Conservation (phyloP, 2,113 vertebrate genomes). For the Nothobranchius furzeri region DNA sequence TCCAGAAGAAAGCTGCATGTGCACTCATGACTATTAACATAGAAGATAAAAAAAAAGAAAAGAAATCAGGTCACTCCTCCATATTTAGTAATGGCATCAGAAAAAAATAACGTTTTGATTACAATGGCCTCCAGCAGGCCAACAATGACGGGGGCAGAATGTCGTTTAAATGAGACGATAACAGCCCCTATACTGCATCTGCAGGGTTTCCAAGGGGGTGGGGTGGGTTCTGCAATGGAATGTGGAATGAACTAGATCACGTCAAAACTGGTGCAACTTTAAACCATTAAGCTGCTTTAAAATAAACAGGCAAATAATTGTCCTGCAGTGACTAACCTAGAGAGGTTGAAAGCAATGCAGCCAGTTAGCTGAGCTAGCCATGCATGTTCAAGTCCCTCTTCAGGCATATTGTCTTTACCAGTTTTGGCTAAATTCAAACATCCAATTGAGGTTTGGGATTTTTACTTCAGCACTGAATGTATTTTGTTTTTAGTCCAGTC, state of each 20-base stretch:
- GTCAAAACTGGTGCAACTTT: neutral
- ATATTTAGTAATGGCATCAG: conserved; percentile 17
- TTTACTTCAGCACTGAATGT: too few relatives aligned
- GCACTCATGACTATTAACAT: neutral
- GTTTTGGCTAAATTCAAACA: too few relatives aligned
- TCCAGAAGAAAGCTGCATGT: conserved; percentile 24
- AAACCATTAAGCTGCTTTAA: neutral
- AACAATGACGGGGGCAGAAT: conserved; percentile 14
- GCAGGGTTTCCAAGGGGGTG: neutral
- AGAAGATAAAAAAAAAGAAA: conserved; percentile 3
- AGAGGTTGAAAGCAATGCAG: too few relatives aligned
- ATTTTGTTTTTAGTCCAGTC: too few relatives aligned
- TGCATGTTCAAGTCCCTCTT: too few relatives aligned
- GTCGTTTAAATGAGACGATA: conserved; percentile 10
- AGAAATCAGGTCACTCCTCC: conserved; percentile 20
- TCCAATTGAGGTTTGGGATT: too few relatives aligned
- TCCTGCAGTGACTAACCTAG: neutral
- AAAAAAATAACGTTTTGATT: conserved; percentile 12
- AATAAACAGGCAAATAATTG: conserved; percentile 1
- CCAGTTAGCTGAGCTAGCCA: too few relatives aligned
- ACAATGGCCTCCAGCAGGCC: neutral
- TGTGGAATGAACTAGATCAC: neutral
- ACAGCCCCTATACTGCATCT: conserved; percentile 15
- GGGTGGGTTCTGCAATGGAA: conserved; percentile 1
- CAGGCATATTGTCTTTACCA: too few relatives aligned